These are phyloP conservation scores for Ametastegia equiseti DNA, from an alignment of 2,888 invertebrate species.

Conservation along the genomic window DNA sequence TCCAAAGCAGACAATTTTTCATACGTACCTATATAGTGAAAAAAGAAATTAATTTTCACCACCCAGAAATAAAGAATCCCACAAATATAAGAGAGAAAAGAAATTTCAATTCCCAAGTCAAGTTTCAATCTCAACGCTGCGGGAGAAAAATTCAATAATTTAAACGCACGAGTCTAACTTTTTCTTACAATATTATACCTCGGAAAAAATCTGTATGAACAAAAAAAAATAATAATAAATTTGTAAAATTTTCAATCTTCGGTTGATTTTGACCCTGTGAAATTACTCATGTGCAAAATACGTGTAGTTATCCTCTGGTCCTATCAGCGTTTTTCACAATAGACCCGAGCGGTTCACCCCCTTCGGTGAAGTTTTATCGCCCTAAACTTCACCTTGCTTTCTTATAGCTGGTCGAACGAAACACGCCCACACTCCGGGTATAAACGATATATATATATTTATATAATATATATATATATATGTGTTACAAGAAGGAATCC, in stretches of 20 bases:
- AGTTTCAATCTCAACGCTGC: slow-evolving; percentile 2
- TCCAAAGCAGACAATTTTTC: too few relatives aligned
- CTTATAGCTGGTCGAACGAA: background rate
- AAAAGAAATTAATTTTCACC: background rate
- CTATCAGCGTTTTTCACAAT: background rate
- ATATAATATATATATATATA: too few relatives aligned
- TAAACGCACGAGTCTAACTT: background rate
- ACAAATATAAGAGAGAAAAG: background rate
- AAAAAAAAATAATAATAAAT: background rate
- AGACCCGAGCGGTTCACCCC: background rate
- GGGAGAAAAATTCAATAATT: slow-evolving; percentile 19
- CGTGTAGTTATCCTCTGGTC: background rate
- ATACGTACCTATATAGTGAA: background rate
- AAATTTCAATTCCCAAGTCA: slow-evolving; percentile 13
- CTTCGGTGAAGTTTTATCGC: background rate
- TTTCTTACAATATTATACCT: background rate
- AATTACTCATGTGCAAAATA: background rate
- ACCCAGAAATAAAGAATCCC: background rate
- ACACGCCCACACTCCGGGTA: background rate
- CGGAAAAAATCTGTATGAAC: background rate
- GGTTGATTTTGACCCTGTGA: background rate
- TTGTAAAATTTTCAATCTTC: background rate
- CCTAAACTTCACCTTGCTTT: background rate
- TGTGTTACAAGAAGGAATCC: slow-evolving; percentile 9
- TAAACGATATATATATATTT: too few relatives aligned